Evolutionary conservation across 2,113 vertebrate species (phyloP), one percentile per base, ranked within the genome.

Genomic region (Larimichthys crocea): DNA sequence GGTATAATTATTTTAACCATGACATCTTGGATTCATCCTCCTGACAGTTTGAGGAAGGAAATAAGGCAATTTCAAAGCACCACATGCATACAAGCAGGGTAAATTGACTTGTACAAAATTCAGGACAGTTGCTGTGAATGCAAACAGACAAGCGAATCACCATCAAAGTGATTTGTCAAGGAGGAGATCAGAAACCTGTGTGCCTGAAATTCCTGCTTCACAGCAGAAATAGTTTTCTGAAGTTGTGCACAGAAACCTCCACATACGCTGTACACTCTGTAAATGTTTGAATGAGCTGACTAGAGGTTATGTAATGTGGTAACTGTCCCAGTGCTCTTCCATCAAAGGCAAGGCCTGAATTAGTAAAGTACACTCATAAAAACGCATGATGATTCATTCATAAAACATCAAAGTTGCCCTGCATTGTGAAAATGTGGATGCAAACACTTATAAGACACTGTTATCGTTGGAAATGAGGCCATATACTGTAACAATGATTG

Each of bases 121-220:
- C 75, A 85, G 74, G 73, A 82, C 80, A 71, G 65, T 86, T 77
- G 82, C 70, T 62, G 60, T 3, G 78, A 89, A 92, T 83, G 78
- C 77, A 87, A 91, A 85, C 73, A 91, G 90, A 81, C 84, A 86
- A 83, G 78, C 67, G 48, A 84, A 88, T 92, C 77, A 87, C 57
- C 84, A 91, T 93, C 88, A 92, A 92, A 91, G 86, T 74, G 77
- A 76, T 84, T 88, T 88, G 83, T 89, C 71, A 81, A 10, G 79
- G 66, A 42, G 59, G 4, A 31, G 78, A 67, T 86, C 59, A 79
- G 49, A 84, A 79, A 86, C 46, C 55, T 68, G 68, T 71, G 74
- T 26, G 52, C 73, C 53, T 88, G 59, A 83, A 66, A 65, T 79
- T 80, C 68, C 42, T 48, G 68, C 71, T 69, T 84, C 85, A 84